Conservation (phyloP, 1,140 invertebrate genomes). For the Ostrea denselamellosa region DNA sequence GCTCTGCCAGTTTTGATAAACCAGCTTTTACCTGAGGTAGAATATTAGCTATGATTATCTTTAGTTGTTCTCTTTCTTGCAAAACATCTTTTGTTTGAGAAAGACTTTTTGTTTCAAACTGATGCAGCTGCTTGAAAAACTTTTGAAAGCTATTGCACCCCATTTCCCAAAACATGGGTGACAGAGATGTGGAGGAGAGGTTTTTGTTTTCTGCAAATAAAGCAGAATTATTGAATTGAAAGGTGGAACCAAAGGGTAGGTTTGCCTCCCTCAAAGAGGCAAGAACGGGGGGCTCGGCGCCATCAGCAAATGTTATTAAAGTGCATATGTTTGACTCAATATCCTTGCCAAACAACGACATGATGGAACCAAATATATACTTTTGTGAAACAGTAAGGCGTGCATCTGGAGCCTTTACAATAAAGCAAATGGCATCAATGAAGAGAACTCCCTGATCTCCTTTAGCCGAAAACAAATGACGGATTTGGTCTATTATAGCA, state of each 20-base stretch:
- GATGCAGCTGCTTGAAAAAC: conserved; percentile 44
- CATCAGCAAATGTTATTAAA: conserved; percentile 62
- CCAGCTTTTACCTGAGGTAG: conserved; percentile 48
- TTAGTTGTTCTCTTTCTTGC: conserved; percentile 45
- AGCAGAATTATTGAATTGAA: conserved; percentile 46
- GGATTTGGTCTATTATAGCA: conserved; percentile 60
- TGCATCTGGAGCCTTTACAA: conserved; percentile 49
- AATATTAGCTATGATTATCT: conserved; percentile 46
- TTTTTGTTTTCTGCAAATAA: conserved; percentile 44
- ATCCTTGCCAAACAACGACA: conserved; percentile 63
- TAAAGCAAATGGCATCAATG: conserved; percentile 61
- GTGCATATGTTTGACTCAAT: conserved; percentile 59
- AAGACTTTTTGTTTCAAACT: conserved; percentile 13
- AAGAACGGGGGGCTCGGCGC: conserved; percentile 48
- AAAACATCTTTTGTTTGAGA: conserved; percentile 48
- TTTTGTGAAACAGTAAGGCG: conserved; percentile 39
- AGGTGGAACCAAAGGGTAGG: conserved; percentile 34
- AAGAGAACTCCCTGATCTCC: conserved; percentile 55
- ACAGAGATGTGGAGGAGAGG: neutral
- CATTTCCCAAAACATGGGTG: conserved; percentile 60
- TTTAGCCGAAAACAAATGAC: conserved; percentile 54
- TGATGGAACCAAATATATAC: conserved; percentile 63
- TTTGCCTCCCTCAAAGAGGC: conserved; percentile 45
- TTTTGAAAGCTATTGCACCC: conserved; percentile 50
- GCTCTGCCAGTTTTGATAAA: conserved; percentile 38